Base-by-base conservation (phyloP, 2,797 vertebrate species). In the Hippoglossus hippoglossus region DNA sequence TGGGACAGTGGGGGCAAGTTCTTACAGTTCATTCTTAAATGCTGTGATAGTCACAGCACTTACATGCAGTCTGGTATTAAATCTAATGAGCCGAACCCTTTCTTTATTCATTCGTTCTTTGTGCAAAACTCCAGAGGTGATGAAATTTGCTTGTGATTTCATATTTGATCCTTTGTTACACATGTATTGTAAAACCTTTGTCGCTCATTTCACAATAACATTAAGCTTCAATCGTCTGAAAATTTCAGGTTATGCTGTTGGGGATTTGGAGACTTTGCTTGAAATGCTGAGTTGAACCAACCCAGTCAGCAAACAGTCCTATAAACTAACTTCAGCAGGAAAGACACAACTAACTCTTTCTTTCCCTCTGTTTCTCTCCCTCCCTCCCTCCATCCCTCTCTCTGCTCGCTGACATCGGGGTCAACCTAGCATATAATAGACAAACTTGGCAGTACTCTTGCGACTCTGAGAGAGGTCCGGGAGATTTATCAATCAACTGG, bases 401-500 rank as follows among this genome's bases (percentile, higher is more conserved):
- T 80, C 82, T 71, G 63, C 18, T 81, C 54, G 74, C 85, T 87
- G 88, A 91, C 93, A 92, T 89, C 69, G 83, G 89, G 93, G 92
- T 95, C 92, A 93, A 91, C 80, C 84, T 88, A 89, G 91, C 86
- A 91, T 86, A 91, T 82, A 84, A 91, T 87, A 87, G 89, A 91
- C 91, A 87, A 92, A 92, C 89, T 93, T 95, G 93, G 92, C 93
- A 93, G 85, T 92, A 92, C 92, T 93, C 87, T 88, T 79, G 84
- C 87, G 88, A 92, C 86, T 91, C 89, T 79, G 84, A 90, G 90
- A 91, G 91, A 93, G 91, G 92, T 93, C 94, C 87, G 92, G 93
- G 91, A 92, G 92, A 94, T 95, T 94, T 94, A 95, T 94, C 94
- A 95, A 95, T 95, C 93, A 93, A 93, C 90, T 86, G 93, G 94